Evolutionary conservation across 2,113 vertebrate species (phyloP), one percentile per base, ranked within the genome.

Genomic region (Lipophrys pholis): DNA sequence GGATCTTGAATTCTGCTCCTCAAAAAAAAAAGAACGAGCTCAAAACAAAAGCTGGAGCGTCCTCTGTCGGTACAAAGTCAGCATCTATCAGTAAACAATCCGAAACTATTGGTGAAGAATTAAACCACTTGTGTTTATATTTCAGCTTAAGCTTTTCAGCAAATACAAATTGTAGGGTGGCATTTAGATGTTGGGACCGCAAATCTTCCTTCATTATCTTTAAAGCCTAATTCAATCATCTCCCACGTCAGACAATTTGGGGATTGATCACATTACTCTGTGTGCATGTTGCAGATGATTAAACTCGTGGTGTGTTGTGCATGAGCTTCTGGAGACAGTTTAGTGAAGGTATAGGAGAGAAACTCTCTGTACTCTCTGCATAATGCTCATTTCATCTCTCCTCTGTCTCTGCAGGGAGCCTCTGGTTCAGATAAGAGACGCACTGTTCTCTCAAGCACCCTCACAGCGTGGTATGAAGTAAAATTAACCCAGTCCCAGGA

Each of bases 51-150:
- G 45, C 62, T 70, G 15, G 11, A 78, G 87, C 88, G 91, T 59
- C 89, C 83, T 78, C 90, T 91, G 67, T 83, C 39, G 89, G 86
- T 30, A n/a, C 21, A 35, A 39, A 30, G 21, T 4, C 21, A 30
- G 21, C 21, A 30, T 30, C 21, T 30, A 30, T 30, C 21, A 30
- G 21, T 30, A 30, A 30, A 30, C 21, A 30, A 30, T 30, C 7
- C 6, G 8, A 8, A 16, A 6, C 2, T 49, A n/a, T 6, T 49
- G 48, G n/a, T 8, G n/a, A 15, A 7, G 16, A 5, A 8, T 3
- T n/a, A 8, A 8, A 16, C 21, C 21, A 30, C 21, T 30, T 30
- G 21, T 30, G 21, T 30, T 30, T 30, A 30, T 4, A 30, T 30
- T 30, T 30, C 21, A 30, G 21, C 21, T 30, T 30, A 30, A 30